These are phyloP conservation scores for Graphium colonna DNA, from an alignment of 2,888 invertebrate species.

Conservation along the genomic window DNA sequence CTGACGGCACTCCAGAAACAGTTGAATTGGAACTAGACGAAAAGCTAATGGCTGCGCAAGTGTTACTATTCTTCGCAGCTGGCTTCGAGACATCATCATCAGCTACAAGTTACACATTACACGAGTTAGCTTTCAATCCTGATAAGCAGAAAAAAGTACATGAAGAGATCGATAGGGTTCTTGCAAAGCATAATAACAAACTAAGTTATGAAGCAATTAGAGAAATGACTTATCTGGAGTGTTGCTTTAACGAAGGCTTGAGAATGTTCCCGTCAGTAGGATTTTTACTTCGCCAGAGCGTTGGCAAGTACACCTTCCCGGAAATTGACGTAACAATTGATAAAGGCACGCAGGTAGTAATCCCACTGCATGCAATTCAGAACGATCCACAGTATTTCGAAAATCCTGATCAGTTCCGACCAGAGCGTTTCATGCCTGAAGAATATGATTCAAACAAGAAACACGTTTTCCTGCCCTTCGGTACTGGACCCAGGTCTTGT, in stretches of 20 bases:
- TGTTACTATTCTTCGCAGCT: too few relatives aligned
- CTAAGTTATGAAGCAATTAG: slow-evolving; percentile 49
- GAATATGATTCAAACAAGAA: slow-evolving; percentile 38
- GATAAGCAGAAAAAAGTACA: slow-evolving; percentile 45
- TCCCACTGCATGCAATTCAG: too few relatives aligned
- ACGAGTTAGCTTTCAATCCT: slow-evolving; percentile 53
- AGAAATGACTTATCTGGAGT: slow-evolving; percentile 57
- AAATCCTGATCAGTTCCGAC: slow-evolving; percentile 47
- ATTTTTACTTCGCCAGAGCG: slow-evolving; percentile 43
- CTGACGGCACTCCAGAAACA: too few relatives aligned
- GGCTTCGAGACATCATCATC: too few relatives aligned
- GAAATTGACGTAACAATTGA: slow-evolving; percentile 45
- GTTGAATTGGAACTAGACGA: too few relatives aligned
- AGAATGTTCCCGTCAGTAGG: too few relatives aligned
- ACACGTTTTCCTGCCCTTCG: slow-evolving; percentile 56
- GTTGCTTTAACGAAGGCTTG: too few relatives aligned
- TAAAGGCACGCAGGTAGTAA: slow-evolving; percentile 42
- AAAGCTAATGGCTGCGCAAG: too few relatives aligned
- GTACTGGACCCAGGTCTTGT: slow-evolving; percentile 56
- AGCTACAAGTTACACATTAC: too few relatives aligned
- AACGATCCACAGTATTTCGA: too few relatives aligned
- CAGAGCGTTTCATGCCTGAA: slow-evolving; percentile 50
- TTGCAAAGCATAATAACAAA: slow-evolving; percentile 40
- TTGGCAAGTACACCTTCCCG: too few relatives aligned
- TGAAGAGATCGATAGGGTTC: too few relatives aligned